Base-by-base conservation (phyloP, 2,113 vertebrate genomes). In the Electrona antarctica region DNA sequence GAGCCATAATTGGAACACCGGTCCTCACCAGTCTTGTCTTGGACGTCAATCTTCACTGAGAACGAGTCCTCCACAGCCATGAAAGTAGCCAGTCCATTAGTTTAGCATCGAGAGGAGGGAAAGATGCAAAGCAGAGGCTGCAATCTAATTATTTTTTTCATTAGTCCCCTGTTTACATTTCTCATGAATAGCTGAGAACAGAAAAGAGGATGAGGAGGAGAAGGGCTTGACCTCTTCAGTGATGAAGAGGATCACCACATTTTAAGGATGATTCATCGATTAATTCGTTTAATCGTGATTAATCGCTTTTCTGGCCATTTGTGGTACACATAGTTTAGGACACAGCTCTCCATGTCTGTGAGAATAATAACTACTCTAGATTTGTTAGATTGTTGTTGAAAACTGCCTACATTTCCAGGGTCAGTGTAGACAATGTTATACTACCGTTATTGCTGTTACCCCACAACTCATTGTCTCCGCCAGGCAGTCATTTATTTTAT, bases 111-210 rank as follows among this genome's bases (percentile, higher is more conserved):
- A 59, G 57, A 8, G 33, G 33, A 1, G 21, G 28, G 57, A 59
- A 45, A 69, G 66, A 49, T 8, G 56, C 11, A 41, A 49, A 54
- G 58, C 58, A 62, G 66, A 50, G 64, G 67, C 78, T 46, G 59
- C 73, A 63, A 67, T 89, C 82, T 72, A 77, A 86, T 87, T 79
- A 46, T 82, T 85, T 85, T 45, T 78, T 83, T 84, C 77, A 88
- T 87, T 89, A 88, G 80, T 77, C 75, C 50, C 82, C 74, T 75
- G 77, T 89, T 89, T 85, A 77, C 64, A 75, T 83, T 89, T 87
- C 55, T 71, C 51, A 73, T 71, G 67, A 82, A 84, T 51, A 67
- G 66, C 63, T 58, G 64, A 67, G 29, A 64, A 13, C 2, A 55
- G 69, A 41, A 73, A 56, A 60, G 46, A 67, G 64, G 29, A 59